A percentile compares a stretch with the other conserved stretches of the same genome.
These are phyloP conservation scores for Drosophila cracens DNA, from an alignment of 2,888 invertebrate genomes.

Conservation along the genomic window DNA sequence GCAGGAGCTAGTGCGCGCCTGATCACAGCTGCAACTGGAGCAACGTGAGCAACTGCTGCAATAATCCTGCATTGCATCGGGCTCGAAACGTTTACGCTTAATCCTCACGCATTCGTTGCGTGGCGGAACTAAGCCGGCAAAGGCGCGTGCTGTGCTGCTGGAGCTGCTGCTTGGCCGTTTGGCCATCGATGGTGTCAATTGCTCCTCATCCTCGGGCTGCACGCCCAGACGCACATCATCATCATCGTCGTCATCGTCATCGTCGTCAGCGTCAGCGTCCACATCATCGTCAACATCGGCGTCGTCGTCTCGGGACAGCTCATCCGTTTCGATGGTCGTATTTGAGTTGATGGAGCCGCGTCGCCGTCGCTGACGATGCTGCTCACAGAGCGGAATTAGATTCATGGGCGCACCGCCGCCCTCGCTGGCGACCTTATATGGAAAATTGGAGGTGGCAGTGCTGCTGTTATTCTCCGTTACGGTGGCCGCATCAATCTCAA, in stretches of 20 bases:
- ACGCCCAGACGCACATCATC: constrained; percentile 66
- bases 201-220: constrained; percentile 63
- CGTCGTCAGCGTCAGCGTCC: constrained; percentile 49
- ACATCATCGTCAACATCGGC: constrained; percentile 34
- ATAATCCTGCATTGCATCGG: constrained; percentile 68
- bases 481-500: constrained; percentile 83
- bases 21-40: constrained; percentile 80
- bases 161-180: constrained; percentile 51
- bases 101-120: constrained; percentile 82
- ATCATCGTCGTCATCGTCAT: constrained; percentile 66
- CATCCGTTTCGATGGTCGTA: constrained; percentile 79
- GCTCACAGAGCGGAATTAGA: constrained; percentile 69
- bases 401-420: constrained; percentile 71
- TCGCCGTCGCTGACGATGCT: constrained; percentile 55
- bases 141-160: constrained; percentile 61
- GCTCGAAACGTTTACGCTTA: constrained; percentile 80
- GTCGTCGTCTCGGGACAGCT: constrained; percentile 72
- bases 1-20: constrained; percentile 75
- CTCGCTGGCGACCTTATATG: constrained; percentile 77
- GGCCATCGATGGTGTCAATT: constrained; percentile 49
- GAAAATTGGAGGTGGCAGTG: constrained; percentile 82
- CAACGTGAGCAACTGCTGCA: constrained; percentile 82
- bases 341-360: constrained; percentile 76
- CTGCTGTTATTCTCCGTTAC: constrained; percentile 82
- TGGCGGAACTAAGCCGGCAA: constrained; percentile 47